Percentiles rank a stretch among this genome's conserved stretches.
Conservation (phyloP, 1,140 invertebrate species). For the Diabrotica undecimpunctata region DNA sequence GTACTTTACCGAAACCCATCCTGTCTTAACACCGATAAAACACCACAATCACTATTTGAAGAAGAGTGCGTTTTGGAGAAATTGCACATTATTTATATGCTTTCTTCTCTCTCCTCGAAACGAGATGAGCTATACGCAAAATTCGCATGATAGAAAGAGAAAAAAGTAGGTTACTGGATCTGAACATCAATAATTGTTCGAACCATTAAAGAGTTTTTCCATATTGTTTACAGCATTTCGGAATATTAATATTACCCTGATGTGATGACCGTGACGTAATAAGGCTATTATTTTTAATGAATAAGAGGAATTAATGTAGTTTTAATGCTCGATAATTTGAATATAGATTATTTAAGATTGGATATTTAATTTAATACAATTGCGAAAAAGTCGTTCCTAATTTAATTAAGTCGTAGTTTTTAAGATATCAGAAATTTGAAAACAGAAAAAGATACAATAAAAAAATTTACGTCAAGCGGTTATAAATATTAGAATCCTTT, state of each 20-base stretch:
- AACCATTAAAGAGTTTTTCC: neutral
- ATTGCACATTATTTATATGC: slow-evolving; percentile 2
- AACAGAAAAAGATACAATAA: too few species aligned
- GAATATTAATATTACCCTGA: neutral
- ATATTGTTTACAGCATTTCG: neutral
- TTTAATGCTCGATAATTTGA: too few species aligned
- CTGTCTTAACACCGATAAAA: neutral
- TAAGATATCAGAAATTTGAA: too few species aligned
- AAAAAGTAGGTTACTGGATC: neutral
- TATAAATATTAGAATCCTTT: too few species aligned
- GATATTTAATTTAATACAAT: too few species aligned
- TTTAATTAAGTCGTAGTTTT: too few species aligned
- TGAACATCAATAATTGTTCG: neutral
- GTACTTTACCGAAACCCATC: neutral
- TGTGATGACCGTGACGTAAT: too few species aligned
- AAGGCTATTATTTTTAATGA: too few species aligned
- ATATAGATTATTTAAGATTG: too few species aligned
- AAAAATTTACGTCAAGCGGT: too few species aligned
- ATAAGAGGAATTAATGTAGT: too few species aligned
- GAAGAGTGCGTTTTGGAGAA: neutral
- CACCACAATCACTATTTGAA: neutral
- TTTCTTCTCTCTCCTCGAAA: neutral
- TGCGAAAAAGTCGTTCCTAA: too few species aligned
- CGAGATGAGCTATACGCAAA: neutral
- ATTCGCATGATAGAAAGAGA: slow-evolving; percentile 1